Evolutionary conservation across 2,888 invertebrate genomes (phyloP), one percentile per base, ranked within the genome.

Genomic region (Epistrophe grossulariae): DNA sequence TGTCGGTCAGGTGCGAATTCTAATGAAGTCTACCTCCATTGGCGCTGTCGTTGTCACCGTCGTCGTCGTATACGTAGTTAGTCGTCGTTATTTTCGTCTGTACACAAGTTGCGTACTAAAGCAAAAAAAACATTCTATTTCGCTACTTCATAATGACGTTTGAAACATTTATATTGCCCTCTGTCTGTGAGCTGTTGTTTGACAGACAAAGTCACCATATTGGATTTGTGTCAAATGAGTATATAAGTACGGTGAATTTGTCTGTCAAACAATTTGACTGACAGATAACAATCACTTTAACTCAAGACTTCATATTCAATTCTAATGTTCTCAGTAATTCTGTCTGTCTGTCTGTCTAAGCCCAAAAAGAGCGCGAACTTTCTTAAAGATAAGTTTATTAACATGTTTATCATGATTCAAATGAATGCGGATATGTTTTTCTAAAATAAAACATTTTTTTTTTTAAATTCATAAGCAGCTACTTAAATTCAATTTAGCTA

Each of bases 1-100:
- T 78, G 68, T 70, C 78, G 59, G 60, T 70, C 70, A 78, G 40
- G 50, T 70, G 78, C 45, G 72, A 79, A 79, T 72, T 79, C 64
- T 72, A 79, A 79, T 79, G 79, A 79, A 72, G 70, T 43, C 70
- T 50, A 60, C 70, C 77, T 48, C 57, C 59, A 60, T 70, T 50
- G 60, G 78, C 70, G 71, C 77, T 77, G 66, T 35, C 13, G 50
- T 68, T 19, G 35, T 15, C 24, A 13, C 24, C 8, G 35, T 6
- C 7, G 17, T 11, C 45, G 59, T 55, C 31, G 64, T 48, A 3
- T n/a, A n/a, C n/a, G n/a, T n/a, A n/a, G n/a, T n/a, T n/a, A n/a
- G n/a, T n/a, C n/a, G n/a, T n/a, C n/a, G n/a, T n/a, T n/a, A n/a
- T n/a, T n/a, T 28, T 48, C 31, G 59, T 38, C 13, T 66, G n/a